These are phyloP conservation scores for Trididemnum nubilum DNA, from an alignment of 23 tunicate species.

Conservation along the genomic window DNA sequence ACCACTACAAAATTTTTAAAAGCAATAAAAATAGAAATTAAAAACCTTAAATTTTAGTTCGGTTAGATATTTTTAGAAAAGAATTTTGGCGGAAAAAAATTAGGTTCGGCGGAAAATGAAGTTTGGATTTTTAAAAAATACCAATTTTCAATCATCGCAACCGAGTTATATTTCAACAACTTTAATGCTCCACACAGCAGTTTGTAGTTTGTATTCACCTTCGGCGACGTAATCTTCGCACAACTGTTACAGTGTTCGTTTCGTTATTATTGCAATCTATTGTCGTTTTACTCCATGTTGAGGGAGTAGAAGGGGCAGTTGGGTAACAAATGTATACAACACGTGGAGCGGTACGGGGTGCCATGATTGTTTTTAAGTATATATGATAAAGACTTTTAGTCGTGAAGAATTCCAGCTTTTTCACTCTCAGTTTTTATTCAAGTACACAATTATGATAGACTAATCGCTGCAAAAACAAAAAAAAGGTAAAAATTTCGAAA, in stretches of 20 bases:
- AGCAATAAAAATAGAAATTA: too few species aligned
- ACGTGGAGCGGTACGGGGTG: conserved; percentile 35
- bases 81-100: too few species aligned
- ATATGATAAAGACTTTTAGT: not conserved
- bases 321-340: conserved; percentile 37
- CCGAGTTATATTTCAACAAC: too few species aligned
- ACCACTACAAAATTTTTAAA: too few species aligned
- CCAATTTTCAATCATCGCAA: too few species aligned
- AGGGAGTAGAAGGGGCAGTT: not conserved
- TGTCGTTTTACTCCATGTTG: conserved; percentile 1
- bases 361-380: conserved; percentile 8
- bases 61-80: too few species aligned
- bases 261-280: not conserved
- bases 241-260: not conserved
- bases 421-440: too few species aligned
- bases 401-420: not conserved
- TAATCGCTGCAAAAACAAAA: not conserved
- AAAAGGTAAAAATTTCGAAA: not conserved
- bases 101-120: too few species aligned
- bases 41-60: too few species aligned
- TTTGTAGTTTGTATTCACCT: too few species aligned
- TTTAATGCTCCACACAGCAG: too few species aligned
- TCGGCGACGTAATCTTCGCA: conserved; percentile 17
- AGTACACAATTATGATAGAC: not conserved
- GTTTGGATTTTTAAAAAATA: too few species aligned